Conservation (phyloP, 2,888 invertebrate species). For the Harpagoxenus sublaevis region DNA sequence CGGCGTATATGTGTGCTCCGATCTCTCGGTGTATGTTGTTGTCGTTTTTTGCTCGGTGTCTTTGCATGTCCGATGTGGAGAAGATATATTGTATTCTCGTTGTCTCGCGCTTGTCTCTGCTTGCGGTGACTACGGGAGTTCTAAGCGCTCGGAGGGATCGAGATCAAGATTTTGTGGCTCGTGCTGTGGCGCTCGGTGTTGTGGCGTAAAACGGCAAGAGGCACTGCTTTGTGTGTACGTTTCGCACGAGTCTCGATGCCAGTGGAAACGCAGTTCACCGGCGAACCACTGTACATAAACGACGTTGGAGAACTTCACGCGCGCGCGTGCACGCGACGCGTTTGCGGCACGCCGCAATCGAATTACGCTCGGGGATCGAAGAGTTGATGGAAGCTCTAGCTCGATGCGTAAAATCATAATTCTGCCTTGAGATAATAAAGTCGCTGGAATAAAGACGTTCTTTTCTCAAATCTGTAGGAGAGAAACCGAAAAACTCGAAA, state of each 20-base stretch:
- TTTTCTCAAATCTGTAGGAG: neutral
- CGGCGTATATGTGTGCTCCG: constrained; percentile 38
- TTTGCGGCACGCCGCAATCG: constrained; percentile 40
- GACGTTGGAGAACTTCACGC: constrained; percentile 24
- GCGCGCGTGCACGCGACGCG: constrained; percentile 24
- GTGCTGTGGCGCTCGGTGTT: constrained; percentile 49
- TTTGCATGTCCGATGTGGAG: constrained; percentile 56
- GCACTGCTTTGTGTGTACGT: constrained; percentile 41
- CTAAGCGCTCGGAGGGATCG: constrained; percentile 50
- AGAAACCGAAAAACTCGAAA: neutral
- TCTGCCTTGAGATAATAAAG: neutral
- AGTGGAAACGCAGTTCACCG: constrained; percentile 14
- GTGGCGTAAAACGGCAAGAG: constrained; percentile 37
- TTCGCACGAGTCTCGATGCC: constrained; percentile 30
- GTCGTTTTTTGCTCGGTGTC: constrained; percentile 39
- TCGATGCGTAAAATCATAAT: constrained; percentile 10
- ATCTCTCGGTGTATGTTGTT: constrained; percentile 49
- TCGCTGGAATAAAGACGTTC: neutral
- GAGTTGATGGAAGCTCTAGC: constrained; percentile 41
- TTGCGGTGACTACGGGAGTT: constrained; percentile 59
- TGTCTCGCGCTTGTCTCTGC: constrained; percentile 48
- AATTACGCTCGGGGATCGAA: constrained; percentile 26
- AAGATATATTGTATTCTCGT: constrained; percentile 38
- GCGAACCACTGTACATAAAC: constrained; percentile 11
- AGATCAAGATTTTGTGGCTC: constrained; percentile 40